Evolutionary conservation across 2,797 vertebrate genomes (phyloP).

Genomic region (Ibycter americanus): DNA sequence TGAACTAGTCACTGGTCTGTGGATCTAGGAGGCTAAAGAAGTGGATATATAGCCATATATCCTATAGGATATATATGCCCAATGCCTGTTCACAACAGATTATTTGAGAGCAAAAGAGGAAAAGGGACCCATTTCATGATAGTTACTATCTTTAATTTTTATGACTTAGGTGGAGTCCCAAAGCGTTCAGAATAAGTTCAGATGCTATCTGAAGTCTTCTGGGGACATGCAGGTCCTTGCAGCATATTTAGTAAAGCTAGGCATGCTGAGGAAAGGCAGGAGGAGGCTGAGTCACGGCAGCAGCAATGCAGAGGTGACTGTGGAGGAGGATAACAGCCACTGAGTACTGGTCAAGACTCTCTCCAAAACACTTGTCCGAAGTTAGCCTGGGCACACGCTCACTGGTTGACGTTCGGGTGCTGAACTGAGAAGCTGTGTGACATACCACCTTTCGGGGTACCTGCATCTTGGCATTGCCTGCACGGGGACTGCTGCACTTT

Average conservation of each 20-base stretch:
- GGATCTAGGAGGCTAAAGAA: neutral
- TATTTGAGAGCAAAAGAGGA: neutral
- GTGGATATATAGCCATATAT: too few species aligned
- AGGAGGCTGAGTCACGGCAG: neutral
- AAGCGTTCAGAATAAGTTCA: neutral
- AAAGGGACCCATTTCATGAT: neutral
- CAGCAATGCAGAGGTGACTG: neutral
- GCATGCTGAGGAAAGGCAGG: neutral
- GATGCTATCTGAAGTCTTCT: neutral
- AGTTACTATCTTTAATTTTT: neutral
- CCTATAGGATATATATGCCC: rapidly evolving
- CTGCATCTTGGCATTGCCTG: neutral
- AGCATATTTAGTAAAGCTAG: rapidly evolving
- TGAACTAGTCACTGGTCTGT: neutral
- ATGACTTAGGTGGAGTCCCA: too few species aligned
- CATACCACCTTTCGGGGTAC: neutral
- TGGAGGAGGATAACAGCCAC: neutral
- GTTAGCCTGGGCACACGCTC: rapidly evolving
- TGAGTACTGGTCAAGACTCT: neutral
- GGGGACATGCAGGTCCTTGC: neutral
- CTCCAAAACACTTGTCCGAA: neutral
- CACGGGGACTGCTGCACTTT: neutral
- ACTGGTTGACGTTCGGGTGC: neutral
- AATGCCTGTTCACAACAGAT: neutral
- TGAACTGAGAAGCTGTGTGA: neutral